A percentile compares a stretch with the other conserved stretches of the same genome.
Conservation (phyloP, 2,888 invertebrate genomes). For the Hipparchia semele region DNA sequence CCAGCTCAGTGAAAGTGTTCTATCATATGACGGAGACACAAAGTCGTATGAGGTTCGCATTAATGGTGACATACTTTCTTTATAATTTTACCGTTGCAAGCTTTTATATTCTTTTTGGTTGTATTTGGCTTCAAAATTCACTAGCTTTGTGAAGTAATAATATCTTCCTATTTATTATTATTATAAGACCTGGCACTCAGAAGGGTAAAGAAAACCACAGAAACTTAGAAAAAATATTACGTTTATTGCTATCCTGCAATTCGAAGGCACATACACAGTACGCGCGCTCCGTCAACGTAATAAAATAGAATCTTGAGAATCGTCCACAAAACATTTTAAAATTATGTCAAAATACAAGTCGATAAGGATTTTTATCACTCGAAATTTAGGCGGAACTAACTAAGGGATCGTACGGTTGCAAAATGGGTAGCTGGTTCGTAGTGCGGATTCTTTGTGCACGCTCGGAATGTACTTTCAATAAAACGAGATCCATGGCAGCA, state of each 20-base stretch:
- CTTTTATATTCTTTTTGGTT: not conserved
- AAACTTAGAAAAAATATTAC: conserved; percentile 72
- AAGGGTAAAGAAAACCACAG: conserved; percentile 50
- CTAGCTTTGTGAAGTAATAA: not conserved
- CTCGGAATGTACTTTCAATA: conserved; percentile 85
- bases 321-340: conserved; percentile 57
- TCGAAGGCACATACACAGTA: conserved; percentile 80
- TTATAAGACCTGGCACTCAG: not conserved
- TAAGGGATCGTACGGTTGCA: conserved; percentile 75
- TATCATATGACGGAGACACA: conserved; percentile 46
- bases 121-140: not conserved
- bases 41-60: conserved; percentile 43
- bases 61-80: conserved; percentile 42
- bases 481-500: conserved; percentile 94
- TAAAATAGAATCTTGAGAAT: conserved; percentile 57
- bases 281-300: conserved; percentile 81
- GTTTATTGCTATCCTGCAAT: conserved; percentile 80
- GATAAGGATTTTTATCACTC: conserved; percentile 56
- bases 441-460: conserved; percentile 56
- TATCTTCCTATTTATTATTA: not conserved
- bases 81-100: conserved; percentile 39
- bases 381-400: conserved; percentile 72
- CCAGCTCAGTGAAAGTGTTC: conserved; percentile 70
- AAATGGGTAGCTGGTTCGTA: conserved; percentile 57
- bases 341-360: conserved; percentile 64